Evolutionary conservation across 1,140 invertebrate genomes (phyloP), one percentile per base, ranked within the genome.

Genomic region (Macrobrachium nipponense): DNA sequence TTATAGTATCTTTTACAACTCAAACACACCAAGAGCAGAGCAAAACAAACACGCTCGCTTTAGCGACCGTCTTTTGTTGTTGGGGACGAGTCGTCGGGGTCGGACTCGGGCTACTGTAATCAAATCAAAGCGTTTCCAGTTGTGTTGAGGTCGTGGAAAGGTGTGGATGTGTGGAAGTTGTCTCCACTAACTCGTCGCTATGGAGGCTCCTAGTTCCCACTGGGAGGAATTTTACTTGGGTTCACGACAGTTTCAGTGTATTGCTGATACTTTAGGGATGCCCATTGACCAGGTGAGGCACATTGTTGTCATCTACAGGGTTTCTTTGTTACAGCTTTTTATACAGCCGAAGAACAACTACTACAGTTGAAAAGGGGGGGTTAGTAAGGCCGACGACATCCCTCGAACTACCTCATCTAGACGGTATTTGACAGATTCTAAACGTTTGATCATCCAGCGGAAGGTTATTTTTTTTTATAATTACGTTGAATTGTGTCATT

Each of bases 211-310:
- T 7, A 43, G 43, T 20, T 44, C 77, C 17, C 83, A 86, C 14
- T 86, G 83, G 83, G 83, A 86, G 27, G 66, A 86, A 73, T 86
- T 86, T 23, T 86, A 86, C 36, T 60, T 86, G 58, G 83, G 83
- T 5, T 86, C 83, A 10, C 64, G 83, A n/a, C 68, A 68, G 17
- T 86, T 86, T 62, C 76, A 80, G 68, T 86, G 72, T 23, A 17
- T 80, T 6, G 83, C 83, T 23, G 66, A 86, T 27, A 44, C 15
- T 5, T 59, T 86, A 5, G 83, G 83, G 4, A 86, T 86, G 83
- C 83, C 83, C 59, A 86, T 86, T 12, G 83, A 86, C 51, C 83
- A 86, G 83, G 83, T 86, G 72, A 61, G 12, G 5, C 20, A 11
- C 6, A n/a, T 59, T 5, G 0, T 60, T 66, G 23, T 66, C 51